Conservation (phyloP, 1,140 invertebrate species). For the Penaeus vannamei region DNA sequence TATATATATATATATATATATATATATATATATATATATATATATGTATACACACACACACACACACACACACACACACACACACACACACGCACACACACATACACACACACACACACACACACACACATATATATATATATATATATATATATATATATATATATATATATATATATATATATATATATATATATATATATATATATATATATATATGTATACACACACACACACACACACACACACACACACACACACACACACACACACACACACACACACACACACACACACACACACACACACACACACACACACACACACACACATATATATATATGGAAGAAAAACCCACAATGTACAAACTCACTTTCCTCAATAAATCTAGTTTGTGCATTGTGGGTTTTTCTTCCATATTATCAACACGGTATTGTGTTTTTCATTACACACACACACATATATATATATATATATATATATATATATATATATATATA, state of each 20-base stretch:
- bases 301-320: too few species aligned
- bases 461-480: neutral
- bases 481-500: too few species aligned
- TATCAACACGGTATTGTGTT: too few species aligned
- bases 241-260: constrained; percentile 26
- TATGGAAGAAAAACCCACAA: too few species aligned
- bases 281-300: neutral
- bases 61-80: too few species aligned
- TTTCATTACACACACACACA: neutral
- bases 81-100: too few species aligned
- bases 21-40: neutral
- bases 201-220: neutral
- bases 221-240: constrained; percentile 10
- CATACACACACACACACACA: constrained; percentile 1
- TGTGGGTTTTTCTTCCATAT: too few species aligned
- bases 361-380: too few species aligned
- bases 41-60: neutral
- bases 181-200: neutral
- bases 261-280: constrained; percentile 9
- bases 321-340: too few species aligned
- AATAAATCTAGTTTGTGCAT: too few species aligned
- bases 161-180: neutral
- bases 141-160: constrained; percentile 12
- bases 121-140: neutral
- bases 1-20: too few species aligned